A percentile compares a stretch with the other conserved stretches of the same genome.
phyloP scores from a whole-genome alignment of 2,888 invertebrate genomes.

The Chesias legatella region DNA sequence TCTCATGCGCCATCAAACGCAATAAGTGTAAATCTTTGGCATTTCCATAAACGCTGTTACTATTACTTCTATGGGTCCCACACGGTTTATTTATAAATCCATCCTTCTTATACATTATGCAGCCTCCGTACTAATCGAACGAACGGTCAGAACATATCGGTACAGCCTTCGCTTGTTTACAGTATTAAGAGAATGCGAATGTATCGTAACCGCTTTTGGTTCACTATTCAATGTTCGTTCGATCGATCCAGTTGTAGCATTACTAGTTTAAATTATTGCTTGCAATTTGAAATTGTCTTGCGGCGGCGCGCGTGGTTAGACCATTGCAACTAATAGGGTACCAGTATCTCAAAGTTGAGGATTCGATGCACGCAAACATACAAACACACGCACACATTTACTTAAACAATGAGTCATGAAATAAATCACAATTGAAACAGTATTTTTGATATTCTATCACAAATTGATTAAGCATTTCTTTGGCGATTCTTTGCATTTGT shows the following conservation, averaged over 20 bases:
- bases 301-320: constrained; percentile 41
- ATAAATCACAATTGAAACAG: no score
- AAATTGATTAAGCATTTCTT: no score
- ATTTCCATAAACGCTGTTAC: constrained; percentile 60
- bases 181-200: no score
- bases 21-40: constrained; percentile 56
- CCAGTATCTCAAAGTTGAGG: constrained; percentile 12
- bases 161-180: no score
- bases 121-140: no score
- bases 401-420: no score
- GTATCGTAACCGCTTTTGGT: no score
- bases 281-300: constrained; percentile 66
- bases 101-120: constrained; percentile 44
- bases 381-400: neutral
- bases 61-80: constrained; percentile 47
- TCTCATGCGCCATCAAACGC: constrained; percentile 44
- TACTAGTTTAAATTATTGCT: constrained; percentile 58
- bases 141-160: no score
- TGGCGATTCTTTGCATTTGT: no score
- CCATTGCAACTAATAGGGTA: constrained; percentile 16
- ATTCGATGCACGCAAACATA: constrained; percentile 3
- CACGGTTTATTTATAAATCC: constrained; percentile 59
- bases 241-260: constrained; percentile 8
- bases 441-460: no score
- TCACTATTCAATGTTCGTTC: no score